Evolutionary conservation across 2,888 invertebrate genomes (phyloP).

Genomic region (Nesidiocoris tenuis): DNA sequence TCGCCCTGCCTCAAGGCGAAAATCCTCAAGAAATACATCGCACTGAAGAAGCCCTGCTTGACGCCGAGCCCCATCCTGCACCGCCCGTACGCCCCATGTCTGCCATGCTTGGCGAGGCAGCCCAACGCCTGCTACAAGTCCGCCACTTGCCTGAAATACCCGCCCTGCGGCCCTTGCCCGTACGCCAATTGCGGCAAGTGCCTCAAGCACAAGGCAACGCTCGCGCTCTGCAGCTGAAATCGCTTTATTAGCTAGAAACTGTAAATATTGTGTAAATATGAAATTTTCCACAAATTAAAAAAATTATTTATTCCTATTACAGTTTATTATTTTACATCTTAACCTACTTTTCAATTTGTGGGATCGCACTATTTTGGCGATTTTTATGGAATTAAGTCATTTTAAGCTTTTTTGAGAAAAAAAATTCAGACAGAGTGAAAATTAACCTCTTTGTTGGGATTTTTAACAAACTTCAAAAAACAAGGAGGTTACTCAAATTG

Average conservation of each 20-base stretch:
- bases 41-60: slow-evolving; percentile 24
- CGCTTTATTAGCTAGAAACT: neutral
- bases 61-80: neutral
- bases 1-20: slow-evolving; percentile 13
- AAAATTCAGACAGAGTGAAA: too few species aligned
- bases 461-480: too few species aligned
- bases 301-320: neutral
- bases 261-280: neutral
- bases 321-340: too few species aligned
- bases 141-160: slow-evolving; percentile 20
- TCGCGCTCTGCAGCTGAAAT: slow-evolving; percentile 22
- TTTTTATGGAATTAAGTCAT: too few species aligned
- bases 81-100: slow-evolving; percentile 1
- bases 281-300: neutral
- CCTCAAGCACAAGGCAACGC: slow-evolving; percentile 30
- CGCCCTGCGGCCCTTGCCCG: slow-evolving; percentile 35
- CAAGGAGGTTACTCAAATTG: too few species aligned
- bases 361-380: too few species aligned
- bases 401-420: too few species aligned
- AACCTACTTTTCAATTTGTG: too few species aligned
- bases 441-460: too few species aligned
- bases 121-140: slow-evolving; percentile 19
- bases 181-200: slow-evolving; percentile 26
- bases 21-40: slow-evolving; percentile 6
- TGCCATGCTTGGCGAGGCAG: slow-evolving; percentile 1